A percentile compares a stretch with the other conserved stretches of the same genome.
These are phyloP conservation scores for Epistrophella euchroma DNA, from an alignment of 2,888 invertebrate genomes.

Conservation along the genomic window DNA sequence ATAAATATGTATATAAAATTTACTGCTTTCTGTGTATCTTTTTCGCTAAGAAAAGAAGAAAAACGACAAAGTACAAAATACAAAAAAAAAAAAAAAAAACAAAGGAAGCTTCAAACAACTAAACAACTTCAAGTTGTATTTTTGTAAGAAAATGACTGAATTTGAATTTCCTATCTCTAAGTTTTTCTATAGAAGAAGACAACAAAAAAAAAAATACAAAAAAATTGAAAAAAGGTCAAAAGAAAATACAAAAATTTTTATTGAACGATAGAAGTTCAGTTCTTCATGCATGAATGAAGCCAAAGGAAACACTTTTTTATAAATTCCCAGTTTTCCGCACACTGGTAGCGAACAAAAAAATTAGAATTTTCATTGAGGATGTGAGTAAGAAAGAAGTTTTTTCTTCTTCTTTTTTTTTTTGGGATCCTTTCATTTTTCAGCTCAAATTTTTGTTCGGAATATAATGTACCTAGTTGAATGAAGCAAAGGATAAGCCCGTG, in stretches of 20 bases:
- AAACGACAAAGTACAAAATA: not conserved
- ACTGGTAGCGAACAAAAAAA: conserved; percentile 15
- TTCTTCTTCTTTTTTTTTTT: conserved; percentile 30
- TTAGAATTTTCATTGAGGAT: conserved; percentile 60
- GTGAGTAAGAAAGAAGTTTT: conserved; percentile 56
- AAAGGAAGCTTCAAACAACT: conserved; percentile 59
- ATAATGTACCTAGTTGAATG: conserved; percentile 24
- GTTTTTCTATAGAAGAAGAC: conserved; percentile 26
- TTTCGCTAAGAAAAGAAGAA: not conserved
- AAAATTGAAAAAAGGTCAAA: conserved; percentile 21
- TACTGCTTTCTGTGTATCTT: conserved; percentile 29
- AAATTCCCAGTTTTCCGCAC: conserved; percentile 43
- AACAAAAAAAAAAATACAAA: conserved; percentile 16
- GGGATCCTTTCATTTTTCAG: conserved; percentile 1
- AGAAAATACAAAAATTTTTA: conserved; percentile 52
- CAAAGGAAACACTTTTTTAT: conserved; percentile 61
- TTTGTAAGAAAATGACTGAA: conserved; percentile 69
- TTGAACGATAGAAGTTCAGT: conserved; percentile 71
- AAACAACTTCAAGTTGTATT: conserved; percentile 69
- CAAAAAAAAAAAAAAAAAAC: not conserved
- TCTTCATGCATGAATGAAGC: conserved; percentile 60
- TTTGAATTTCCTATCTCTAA: conserved; percentile 62
- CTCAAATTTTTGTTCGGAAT: not conserved
- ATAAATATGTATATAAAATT: not conserved
- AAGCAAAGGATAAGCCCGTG: conserved; percentile 19